Evolutionary conservation across 2,797 vertebrate genomes (phyloP), one percentile per base, ranked within the genome.

Genomic region (Coranthus polyacanthus): DNA sequence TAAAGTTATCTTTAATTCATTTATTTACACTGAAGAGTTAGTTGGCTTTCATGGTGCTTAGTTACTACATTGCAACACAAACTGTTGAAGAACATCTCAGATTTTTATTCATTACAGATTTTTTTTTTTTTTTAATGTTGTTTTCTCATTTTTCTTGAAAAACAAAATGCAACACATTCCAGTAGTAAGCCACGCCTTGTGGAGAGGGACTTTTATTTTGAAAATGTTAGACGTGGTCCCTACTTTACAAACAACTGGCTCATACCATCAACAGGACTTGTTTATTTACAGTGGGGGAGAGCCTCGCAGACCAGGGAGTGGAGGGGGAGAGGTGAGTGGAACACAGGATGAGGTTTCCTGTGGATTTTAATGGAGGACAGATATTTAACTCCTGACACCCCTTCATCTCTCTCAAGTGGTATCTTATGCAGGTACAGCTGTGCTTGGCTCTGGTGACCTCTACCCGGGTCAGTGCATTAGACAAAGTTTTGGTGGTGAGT

Each of bases 151-250:
- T 91, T 93, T 92, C 81, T 90, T 89, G 88, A 88, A 94, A 94
- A 94, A 92, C 88, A 92, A 89, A 92, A 92, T 90, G 92, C 88
- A 94, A 93, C 92, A 94, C 93, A 94, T 94, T 94, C 94, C 94
- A 95, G 94, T 93, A 93, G 89, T 90, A 90, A 92, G 92, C 92
- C 90, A 89, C 88, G 83, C 76, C 79, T 82, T 84, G 87, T 80
- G 83, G 83, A 85, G 79, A 86, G 86, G 89, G 92, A 89, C 89
- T 88, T 83, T 83, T 69, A 70, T 83, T 93, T 85, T 89, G 79
- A 87, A 88, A 90, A 81, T 78, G 75, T 75, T 79, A 84, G 85
- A 90, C 53, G 60, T 75, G 70, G 82, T 91, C 91, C 87, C 85
- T 87, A 79, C 79, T 85, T 56, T 91, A 89, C 89, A 92, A 91